Percentiles rank a stretch among this genome's conserved stretches.
Evolutionary conservation across 1,140 invertebrate species (phyloP).

Genomic region (Dreissena rostriformis): DNA sequence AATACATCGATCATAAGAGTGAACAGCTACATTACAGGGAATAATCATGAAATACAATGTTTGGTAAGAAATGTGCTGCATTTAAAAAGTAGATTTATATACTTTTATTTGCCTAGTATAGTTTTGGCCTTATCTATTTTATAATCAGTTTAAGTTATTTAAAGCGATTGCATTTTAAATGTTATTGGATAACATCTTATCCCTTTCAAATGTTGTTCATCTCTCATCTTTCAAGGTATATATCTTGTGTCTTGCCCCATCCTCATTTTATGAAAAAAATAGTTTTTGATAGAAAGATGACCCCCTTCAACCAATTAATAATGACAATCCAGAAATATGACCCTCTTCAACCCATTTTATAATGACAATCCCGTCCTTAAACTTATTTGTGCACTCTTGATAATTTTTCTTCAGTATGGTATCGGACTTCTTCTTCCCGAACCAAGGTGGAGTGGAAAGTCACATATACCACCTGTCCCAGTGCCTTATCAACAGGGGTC

Average conservation of each 20-base stretch:
- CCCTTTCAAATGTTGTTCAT: slow-evolving; percentile 13
- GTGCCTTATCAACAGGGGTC: slow-evolving; percentile 93
- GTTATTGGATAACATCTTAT: neutral
- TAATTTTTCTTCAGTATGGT: slow-evolving; percentile 87
- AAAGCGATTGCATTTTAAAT: too few relatives aligned
- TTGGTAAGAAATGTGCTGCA: too few relatives aligned
- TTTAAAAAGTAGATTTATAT: too few relatives aligned
- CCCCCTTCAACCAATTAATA: too few relatives aligned
- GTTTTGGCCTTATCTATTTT: too few relatives aligned
- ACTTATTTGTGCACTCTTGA: neutral
- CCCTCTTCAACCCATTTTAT: slow-evolving; percentile 5
- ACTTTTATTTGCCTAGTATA: too few relatives aligned
- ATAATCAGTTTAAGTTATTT: too few relatives aligned
- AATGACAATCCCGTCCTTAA: neutral
- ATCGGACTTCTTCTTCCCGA: slow-evolving; percentile 99
- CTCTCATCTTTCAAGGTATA: slow-evolving; percentile 8
- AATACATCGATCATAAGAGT: too few relatives aligned
- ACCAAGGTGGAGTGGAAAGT: slow-evolving; percentile 99
- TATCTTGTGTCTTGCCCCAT: slow-evolving; percentile 2
- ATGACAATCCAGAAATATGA: slow-evolving; percentile 35
- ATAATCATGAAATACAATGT: too few relatives aligned
- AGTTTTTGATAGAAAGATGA: slow-evolving; percentile 13
- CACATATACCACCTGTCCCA: slow-evolving; percentile 99
- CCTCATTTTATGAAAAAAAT: slow-evolving; percentile 15
- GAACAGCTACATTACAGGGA: too few relatives aligned